Evolutionary conservation across 2,113 vertebrate genomes (phyloP).

Genomic region (Circaetus gallicus): DNA sequence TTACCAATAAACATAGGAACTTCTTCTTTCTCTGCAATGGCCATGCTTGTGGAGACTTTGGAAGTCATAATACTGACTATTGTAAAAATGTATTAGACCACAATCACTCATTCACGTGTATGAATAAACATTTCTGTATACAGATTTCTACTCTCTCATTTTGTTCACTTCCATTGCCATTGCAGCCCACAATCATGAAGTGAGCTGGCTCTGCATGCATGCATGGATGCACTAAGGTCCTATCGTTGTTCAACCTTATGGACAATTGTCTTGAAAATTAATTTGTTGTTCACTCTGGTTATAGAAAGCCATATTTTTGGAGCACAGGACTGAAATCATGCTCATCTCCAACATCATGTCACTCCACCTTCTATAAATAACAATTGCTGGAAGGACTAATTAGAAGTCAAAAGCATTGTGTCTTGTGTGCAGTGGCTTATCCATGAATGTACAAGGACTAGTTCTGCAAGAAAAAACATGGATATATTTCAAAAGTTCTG

Average conservation of each 20-base stretch:
- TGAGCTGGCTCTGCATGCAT: neutral
- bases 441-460: neutral
- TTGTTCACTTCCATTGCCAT: neutral
- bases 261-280: neutral
- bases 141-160: neutral
- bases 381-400: neutral
- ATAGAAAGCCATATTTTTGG: neutral
- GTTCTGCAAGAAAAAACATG: neutral
- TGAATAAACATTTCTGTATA: neutral
- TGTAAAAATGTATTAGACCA: neutral
- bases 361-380: neutral
- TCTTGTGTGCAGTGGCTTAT: neutral
- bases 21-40: neutral
- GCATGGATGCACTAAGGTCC: neutral
- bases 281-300: neutral
- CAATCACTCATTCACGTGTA: neutral
- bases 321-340: neutral
- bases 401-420: neutral
- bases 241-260: neutral
- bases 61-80: neutral
- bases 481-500: neutral
- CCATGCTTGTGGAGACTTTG: neutral
- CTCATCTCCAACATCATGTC: neutral
- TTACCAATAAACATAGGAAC: neutral
- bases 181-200: neutral